These are phyloP conservation scores for Eurois occulta DNA, from an alignment of 2,888 invertebrate species.

Conservation along the genomic window DNA sequence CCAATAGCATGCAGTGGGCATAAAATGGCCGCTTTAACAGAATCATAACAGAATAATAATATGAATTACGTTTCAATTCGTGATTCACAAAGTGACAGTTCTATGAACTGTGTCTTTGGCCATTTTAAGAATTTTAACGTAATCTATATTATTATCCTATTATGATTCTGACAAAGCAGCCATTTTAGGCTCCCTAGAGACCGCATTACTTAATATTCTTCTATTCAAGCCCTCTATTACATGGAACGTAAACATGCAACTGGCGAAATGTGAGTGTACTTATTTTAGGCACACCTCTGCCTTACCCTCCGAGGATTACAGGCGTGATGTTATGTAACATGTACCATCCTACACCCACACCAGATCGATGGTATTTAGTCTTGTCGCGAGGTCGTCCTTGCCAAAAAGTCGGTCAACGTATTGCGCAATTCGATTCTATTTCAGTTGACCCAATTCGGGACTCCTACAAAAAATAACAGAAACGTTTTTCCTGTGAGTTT, in stretches of 20 bases:
- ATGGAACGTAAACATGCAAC: background rate
- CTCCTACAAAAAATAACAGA: background rate
- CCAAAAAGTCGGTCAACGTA: background rate
- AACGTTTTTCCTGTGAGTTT: background rate
- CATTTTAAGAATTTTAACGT: too few relatives aligned
- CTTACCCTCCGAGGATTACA: background rate
- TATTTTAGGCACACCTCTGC: background rate
- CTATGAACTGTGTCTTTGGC: too few relatives aligned
- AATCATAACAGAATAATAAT: background rate
- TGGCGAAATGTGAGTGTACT: background rate
- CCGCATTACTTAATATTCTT: background rate
- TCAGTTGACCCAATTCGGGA: background rate
- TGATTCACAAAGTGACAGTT: too few relatives aligned
- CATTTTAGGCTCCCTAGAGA: too few relatives aligned
- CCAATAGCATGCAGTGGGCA: background rate
- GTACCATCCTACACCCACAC: too few relatives aligned
- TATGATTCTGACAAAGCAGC: too few relatives aligned
- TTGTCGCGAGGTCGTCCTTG: background rate
- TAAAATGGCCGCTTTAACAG: background rate
- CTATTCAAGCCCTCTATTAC: background rate
- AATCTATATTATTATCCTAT: too few relatives aligned
- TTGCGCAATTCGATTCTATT: conserved; percentile 36
- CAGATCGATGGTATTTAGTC: background rate
- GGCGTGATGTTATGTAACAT: background rate
- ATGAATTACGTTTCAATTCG: too few relatives aligned